Conservation (phyloP, 2,888 invertebrate species). For the Diarsia mendica region DNA sequence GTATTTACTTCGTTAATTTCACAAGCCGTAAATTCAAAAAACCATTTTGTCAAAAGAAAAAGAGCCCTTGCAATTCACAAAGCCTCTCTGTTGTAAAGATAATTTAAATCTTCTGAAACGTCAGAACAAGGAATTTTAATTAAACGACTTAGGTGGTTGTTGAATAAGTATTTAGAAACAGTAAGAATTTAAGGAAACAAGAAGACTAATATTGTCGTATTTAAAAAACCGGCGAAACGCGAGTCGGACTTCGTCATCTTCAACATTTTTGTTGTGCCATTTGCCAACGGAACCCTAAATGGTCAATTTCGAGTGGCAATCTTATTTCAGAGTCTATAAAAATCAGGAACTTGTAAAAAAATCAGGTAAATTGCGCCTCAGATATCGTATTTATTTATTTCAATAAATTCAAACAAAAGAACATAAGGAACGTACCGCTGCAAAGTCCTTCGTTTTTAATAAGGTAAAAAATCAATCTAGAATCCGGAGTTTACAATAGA, state of each 20-base stretch:
- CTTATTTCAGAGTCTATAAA: background rate
- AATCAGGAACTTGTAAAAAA: background rate
- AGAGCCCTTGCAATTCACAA: background rate
- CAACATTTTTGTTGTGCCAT: too few species aligned
- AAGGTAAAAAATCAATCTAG: background rate
- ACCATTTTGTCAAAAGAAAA: background rate
- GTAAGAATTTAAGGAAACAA: constrained; percentile 14
- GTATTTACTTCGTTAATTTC: too few species aligned
- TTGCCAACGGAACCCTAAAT: background rate
- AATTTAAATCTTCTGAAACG: background rate
- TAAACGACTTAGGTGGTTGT: background rate
- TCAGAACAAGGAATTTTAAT: constrained; percentile 3
- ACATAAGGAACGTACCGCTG: background rate
- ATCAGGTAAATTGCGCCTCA: background rate
- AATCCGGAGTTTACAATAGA: background rate
- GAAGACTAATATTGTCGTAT: background rate
- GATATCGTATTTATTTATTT: constrained; percentile 4
- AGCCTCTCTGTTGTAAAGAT: background rate
- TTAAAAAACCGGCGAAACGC: background rate
- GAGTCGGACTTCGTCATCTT: too few species aligned
- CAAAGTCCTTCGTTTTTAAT: constrained; percentile 5
- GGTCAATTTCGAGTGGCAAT: background rate
- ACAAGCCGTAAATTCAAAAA: background rate
- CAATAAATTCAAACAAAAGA: background rate
- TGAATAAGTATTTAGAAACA: constrained; percentile 46